Base-by-base conservation (phyloP, 2,113 vertebrate genomes). In the Stigmatopora argus region DNA sequence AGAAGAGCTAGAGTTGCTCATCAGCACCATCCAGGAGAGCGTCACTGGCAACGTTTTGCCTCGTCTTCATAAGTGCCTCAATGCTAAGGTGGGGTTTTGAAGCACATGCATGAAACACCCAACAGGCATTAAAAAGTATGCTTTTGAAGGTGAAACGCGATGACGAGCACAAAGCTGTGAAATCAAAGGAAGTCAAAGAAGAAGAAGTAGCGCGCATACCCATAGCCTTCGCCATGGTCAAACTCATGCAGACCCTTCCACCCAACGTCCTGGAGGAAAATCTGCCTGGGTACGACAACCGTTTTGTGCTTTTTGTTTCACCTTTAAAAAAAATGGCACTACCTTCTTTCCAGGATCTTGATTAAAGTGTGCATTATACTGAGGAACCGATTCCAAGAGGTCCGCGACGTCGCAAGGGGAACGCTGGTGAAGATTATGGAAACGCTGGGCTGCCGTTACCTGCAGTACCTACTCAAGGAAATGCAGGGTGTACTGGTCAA, bases 201-300 rank as follows among this genome's bases (percentile, higher is more conserved):
- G 97, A 99, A 21, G 96, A 98, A 66, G 94, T 98, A n/a, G 91
- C 76, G 53, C 90, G 94, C 44, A 81, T 99, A 18, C 96, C 97
- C 0, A 87, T 99, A 10, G 97, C 95, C 34, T 98, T 99, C 79
- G 95, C 96, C 55, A 94, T 98, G 93, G 90, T 99, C 75, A 95
- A 93, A 51, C 86, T 99, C 76, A 95, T 99, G 95, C 94, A 94
- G 84, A 93, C 93, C 23, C 93, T 99, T 19, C 95, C 96, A 1
- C 85, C 86, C 23, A 85, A 94, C 52, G 75, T 94, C 58, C 93
- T 98, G 95, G 95, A 99, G 75, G 81, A 79, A 51, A 94, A 98
- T 74, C 88, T 99, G 61, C 95, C 96, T 4, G 94, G 95, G 90
- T 92, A 73, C 5, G 4, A 67, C 66, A 35, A 19, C 26, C 38